Percentiles rank a stretch among this genome's conserved stretches.
Conservation (phyloP, 2,113 vertebrate genomes). For the Hystrix brachyura region DNA sequence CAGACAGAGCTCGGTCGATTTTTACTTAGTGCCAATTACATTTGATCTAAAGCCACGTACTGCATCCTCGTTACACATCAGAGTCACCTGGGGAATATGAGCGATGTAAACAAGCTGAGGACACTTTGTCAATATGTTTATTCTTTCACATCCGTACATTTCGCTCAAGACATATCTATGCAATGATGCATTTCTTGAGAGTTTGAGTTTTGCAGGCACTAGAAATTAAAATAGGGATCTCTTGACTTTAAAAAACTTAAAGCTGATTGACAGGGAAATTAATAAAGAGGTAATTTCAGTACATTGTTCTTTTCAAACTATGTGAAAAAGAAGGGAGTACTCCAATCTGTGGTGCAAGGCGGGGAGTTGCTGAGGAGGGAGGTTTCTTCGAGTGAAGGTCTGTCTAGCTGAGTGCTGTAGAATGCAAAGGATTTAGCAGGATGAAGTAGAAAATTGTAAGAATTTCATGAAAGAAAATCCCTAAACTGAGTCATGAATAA, state of each 20-base stretch:
- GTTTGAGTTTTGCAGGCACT: slow-evolving; percentile 1
- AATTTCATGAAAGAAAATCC: not conserved
- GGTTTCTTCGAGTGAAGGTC: not conserved
- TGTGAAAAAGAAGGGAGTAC: not conserved
- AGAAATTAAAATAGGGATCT: not conserved
- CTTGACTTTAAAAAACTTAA: slow-evolving; percentile 23
- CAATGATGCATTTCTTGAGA: not conserved
- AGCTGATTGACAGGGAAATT: slow-evolving; percentile 37
- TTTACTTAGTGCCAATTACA: slow-evolving; percentile 24
- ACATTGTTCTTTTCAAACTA: not conserved
- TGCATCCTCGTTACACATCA: not conserved
- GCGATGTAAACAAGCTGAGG: not conserved
- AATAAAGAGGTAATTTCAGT: slow-evolving; percentile 20
- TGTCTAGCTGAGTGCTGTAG: not conserved
- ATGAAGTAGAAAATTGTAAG: not conserved
- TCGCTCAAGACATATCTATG: not conserved
- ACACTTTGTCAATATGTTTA: not conserved
- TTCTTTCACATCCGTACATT: not conserved
- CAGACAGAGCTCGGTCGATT: not conserved
- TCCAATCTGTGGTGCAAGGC: not conserved
- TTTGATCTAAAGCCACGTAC: not conserved
- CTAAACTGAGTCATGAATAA: not conserved
- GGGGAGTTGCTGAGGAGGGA: not conserved
- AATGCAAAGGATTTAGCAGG: not conserved
- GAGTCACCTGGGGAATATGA: not conserved